Conservation (phyloP, 2,797 vertebrate species). For the Huso huso region DNA sequence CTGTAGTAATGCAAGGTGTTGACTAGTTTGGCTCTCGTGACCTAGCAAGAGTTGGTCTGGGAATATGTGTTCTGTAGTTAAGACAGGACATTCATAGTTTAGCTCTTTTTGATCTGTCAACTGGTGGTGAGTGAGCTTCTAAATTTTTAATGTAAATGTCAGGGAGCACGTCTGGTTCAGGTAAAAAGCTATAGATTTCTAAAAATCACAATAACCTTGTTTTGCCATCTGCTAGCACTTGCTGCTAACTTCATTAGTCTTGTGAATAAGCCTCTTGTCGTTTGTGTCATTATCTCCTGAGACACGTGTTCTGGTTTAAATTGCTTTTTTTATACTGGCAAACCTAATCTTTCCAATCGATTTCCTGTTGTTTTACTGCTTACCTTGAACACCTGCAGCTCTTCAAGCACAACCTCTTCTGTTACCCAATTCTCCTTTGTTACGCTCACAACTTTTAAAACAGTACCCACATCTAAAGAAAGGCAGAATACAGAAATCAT, state of each 20-base stretch:
- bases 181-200: background rate
- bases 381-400: slow-evolving; percentile 91
- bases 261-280: background rate
- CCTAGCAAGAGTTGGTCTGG: background rate
- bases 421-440: slow-evolving; percentile 85
- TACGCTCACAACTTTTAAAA: slow-evolving; percentile 92
- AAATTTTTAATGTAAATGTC: slow-evolving; percentile 14
- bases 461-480: slow-evolving; percentile 71
- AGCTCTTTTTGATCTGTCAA: slow-evolving; percentile 12
- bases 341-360: background rate
- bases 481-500: no score
- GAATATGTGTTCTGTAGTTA: slow-evolving; percentile 13
- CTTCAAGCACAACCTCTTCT: slow-evolving; percentile 88
- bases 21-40: slow-evolving; percentile 4
- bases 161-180: background rate
- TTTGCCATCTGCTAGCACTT: background rate
- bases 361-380: slow-evolving; percentile 10
- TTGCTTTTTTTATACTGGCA: background rate
- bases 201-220: background rate
- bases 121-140: background rate
- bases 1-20: background rate
- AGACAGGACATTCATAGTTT: slow-evolving; percentile 12
- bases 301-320: background rate
- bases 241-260: background rate
- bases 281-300: background rate